These are phyloP conservation scores for Aspidoscelis tigris DNA, from an alignment of 2,113 vertebrate genomes.

Conservation along the genomic window DNA sequence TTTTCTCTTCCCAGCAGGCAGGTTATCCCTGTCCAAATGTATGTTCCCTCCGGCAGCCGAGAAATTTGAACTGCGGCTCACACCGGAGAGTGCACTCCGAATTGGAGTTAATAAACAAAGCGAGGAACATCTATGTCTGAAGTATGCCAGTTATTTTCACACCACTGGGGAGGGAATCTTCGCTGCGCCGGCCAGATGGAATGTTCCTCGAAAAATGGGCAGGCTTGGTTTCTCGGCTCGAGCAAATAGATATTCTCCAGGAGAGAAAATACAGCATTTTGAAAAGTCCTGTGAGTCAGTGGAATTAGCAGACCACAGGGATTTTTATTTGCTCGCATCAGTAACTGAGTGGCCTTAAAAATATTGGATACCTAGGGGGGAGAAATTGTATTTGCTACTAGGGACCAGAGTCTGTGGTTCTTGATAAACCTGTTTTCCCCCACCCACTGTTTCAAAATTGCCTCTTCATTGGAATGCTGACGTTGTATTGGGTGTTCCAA, in stretches of 20 bases:
- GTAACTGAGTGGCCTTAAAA: neutral
- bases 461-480: neutral
- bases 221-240: neutral
- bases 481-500: neutral
- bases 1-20: neutral
- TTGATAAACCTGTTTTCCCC: neutral
- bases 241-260: neutral
- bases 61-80: slow-evolving; percentile 25
- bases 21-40: neutral
- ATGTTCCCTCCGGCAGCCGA: slow-evolving; percentile 26
- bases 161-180: neutral
- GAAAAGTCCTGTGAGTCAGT: neutral
- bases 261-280: neutral
- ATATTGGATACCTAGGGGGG: neutral
- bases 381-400: neutral
- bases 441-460: neutral
- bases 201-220: neutral
- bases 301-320: neutral
- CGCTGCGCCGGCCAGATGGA: neutral
- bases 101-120: slow-evolving; percentile 29
- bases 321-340: neutral
- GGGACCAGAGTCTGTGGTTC: neutral
- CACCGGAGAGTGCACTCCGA: neutral
- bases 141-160: slow-evolving; percentile 28
- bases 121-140: slow-evolving; percentile 7